A percentile compares a stretch with the other conserved stretches of the same genome.
These are phyloP conservation scores for Palaemon carinicauda DNA, from an alignment of 1,140 invertebrate genomes.

Conservation along the genomic window DNA sequence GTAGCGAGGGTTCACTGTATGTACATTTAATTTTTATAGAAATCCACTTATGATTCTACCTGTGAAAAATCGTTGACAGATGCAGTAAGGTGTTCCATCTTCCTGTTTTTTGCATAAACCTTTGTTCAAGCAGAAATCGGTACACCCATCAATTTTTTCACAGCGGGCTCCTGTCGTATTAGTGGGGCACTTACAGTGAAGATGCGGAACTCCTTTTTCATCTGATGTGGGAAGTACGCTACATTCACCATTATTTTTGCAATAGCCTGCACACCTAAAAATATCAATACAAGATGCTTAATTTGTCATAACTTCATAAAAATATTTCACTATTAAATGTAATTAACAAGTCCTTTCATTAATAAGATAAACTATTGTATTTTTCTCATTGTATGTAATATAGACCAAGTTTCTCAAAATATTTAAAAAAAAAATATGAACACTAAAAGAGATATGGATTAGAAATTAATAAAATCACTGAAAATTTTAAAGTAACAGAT, in stretches of 20 bases:
- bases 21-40: neutral
- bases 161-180: conserved; percentile 75
- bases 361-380: no score
- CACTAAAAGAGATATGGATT: no score
- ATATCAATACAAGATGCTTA: neutral
- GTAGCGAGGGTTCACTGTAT: no score
- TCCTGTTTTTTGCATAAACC: conserved; percentile 68
- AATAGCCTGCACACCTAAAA: conserved; percentile 70
- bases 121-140: conserved; percentile 70
- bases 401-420: no score
- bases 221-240: conserved; percentile 62
- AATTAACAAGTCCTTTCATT: no score
- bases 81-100: conserved; percentile 63
- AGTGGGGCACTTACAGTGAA: conserved; percentile 71
- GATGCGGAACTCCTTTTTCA: conserved; percentile 10
- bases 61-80: conserved; percentile 65
- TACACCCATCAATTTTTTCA: conserved; percentile 70
- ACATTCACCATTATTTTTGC: conserved; percentile 73
- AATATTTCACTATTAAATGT: no score
- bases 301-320: neutral
- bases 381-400: no score
- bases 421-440: no score
- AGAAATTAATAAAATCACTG: no score
- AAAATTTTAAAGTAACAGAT: no score
- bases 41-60: conserved; percentile 61